Percentiles rank a stretch among this genome's conserved stretches.
Conservation (phyloP, 1,140 invertebrate genomes). For the Galleria mellonella region DNA sequence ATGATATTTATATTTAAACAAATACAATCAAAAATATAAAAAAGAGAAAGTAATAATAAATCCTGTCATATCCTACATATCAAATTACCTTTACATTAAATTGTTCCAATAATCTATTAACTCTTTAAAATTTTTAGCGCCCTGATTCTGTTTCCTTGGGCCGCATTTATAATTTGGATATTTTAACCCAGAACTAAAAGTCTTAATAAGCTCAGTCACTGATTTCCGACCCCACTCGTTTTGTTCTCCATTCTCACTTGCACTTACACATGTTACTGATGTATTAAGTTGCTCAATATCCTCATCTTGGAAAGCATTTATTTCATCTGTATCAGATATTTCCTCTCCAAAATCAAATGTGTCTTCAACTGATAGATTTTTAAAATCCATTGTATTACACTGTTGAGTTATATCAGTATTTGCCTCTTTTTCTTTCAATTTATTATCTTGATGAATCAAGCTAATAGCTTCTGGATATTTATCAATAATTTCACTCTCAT, state of each 20-base stretch:
- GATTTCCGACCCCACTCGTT: slow-evolving; percentile 41
- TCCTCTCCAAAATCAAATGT: slow-evolving; percentile 21
- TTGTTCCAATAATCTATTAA: too few relatives aligned
- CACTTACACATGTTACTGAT: slow-evolving; percentile 21
- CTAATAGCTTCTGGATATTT: slow-evolving; percentile 35
- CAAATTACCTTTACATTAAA: too few relatives aligned
- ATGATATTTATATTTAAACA: too few relatives aligned
- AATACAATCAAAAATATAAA: too few relatives aligned
- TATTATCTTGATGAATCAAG: slow-evolving; percentile 26
- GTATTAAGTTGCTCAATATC: slow-evolving; percentile 41
- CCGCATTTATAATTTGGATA: slow-evolving; percentile 26
- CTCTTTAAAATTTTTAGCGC: too few relatives aligned
- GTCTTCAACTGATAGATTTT: slow-evolving; percentile 54
- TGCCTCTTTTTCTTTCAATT: too few relatives aligned
- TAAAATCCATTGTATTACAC: slow-evolving; percentile 39
- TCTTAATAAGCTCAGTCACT: slow-evolving; percentile 51
- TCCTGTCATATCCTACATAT: too few relatives aligned
- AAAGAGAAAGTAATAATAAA: too few relatives aligned
- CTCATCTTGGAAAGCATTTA: slow-evolving; percentile 48
- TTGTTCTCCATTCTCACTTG: slow-evolving; percentile 10
- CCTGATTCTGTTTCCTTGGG: too few relatives aligned
- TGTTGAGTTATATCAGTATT: slow-evolving; percentile 42
- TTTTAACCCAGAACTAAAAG: slow-evolving; percentile 42
- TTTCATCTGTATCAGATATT: slow-evolving; percentile 24
- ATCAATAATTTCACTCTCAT: too few relatives aligned